Base-by-base conservation (phyloP, 35 echinoderm and acorn worm genomes). In the Anneissia japonica region DNA sequence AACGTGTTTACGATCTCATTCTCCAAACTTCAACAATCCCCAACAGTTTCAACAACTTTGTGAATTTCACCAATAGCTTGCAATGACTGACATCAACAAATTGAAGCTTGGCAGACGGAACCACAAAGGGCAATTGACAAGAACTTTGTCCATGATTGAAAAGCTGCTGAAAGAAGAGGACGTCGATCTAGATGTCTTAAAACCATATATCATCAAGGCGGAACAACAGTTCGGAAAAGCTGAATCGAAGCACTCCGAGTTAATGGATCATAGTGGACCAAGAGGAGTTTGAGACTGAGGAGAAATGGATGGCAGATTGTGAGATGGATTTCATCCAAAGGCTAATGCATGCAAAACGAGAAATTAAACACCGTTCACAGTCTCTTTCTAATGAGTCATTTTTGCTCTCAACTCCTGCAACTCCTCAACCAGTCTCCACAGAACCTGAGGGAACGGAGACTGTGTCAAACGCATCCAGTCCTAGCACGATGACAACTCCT, bases 281-380 rank as follows among this genome's bases (percentile, higher is more conserved):
- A 39, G 33, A 32, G 35, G 86, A 82, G 34, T 92, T 83, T 41
- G 80, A 82, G 56, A 75, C 55, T 16, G 79, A 88, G 80, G 90
- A 92, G 75, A 45, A 87, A 37, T 88, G 86, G 90, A 92, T 92
- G 86, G 72, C 84, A 55, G 90, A 92, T 10, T 92, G 79, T 78
- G 86, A 92, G 73, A 36, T 36, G 11, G 55, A 88, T 30, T 92
- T 88, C 36, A 36, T 92, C 38, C 78, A 78, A 34, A 79, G 40
- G 19, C 37, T 87, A 41, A 4, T 83, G 19, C 51, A 80, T 77
- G 73, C 80, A 83, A 83, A 74, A 88, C 19, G 43, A 32, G 55
- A 51, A 32, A 39, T 92, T 29, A 87, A 89, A 21, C 34, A 43
- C 28, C 39, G 35, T 28, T 79, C 33, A 34, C 72, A 39, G 36